phyloP scores from a whole-genome alignment of 2,113 vertebrate genomes.

The Malurus melanocephalus region DNA sequence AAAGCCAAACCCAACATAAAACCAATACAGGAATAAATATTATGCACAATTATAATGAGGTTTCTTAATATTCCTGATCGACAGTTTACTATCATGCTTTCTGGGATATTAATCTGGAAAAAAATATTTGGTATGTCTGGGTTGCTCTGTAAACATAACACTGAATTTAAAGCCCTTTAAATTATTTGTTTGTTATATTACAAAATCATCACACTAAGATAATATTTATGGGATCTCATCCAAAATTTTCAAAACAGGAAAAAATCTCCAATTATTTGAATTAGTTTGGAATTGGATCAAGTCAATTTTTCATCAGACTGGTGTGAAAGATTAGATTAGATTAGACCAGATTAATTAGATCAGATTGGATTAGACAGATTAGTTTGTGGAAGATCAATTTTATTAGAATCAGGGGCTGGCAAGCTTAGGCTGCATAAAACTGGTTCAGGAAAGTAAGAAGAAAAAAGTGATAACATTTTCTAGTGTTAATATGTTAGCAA shows the following conservation, averaged over 20 bases:
- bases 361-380: neutral
- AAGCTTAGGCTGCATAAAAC: neutral
- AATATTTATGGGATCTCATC: neutral
- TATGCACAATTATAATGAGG: neutral
- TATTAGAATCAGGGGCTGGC: neutral
- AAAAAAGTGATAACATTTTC: neutral
- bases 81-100: neutral
- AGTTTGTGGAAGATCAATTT: neutral
- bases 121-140: accelerated
- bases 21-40: neutral
- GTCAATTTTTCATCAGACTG: neutral
- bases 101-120: neutral
- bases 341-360: neutral
- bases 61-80: neutral
- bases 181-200: neutral
- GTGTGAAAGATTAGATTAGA: neutral
- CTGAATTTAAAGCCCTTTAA: neutral
- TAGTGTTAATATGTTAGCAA: neutral
- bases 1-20: neutral
- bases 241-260: neutral
- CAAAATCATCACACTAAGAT: neutral
- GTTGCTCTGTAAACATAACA: neutral
- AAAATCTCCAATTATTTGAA: neutral
- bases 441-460: neutral
- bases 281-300: neutral